Evolutionary conservation across 2,113 vertebrate species (phyloP).

Genomic region (Hemibagrus wyckioides): DNA sequence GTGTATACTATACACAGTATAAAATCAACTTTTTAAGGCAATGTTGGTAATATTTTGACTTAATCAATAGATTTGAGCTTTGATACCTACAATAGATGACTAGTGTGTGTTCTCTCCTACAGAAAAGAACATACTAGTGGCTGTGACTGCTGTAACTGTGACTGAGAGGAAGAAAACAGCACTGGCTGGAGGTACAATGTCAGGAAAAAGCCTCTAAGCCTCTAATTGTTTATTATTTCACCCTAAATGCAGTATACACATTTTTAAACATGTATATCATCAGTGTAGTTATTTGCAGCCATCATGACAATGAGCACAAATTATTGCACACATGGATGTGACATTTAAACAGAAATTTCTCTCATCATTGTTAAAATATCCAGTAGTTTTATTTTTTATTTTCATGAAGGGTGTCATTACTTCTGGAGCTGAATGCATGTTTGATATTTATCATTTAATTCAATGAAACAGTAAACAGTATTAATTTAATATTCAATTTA

Average conservation of each 20-base stretch:
- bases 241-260: not conserved
- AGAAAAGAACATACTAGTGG: slow-evolving; percentile 65
- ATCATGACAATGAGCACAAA: not conserved
- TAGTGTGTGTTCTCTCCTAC: slow-evolving; percentile 9
- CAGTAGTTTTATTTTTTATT: not conserved
- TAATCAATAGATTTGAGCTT: not conserved
- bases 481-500: not conserved
- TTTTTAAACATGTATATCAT: not conserved
- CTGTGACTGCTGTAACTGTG: slow-evolving; percentile 67
- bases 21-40: not conserved
- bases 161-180: slow-evolving; percentile 66
- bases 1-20: not conserved
- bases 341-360: not conserved
- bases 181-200: slow-evolving; percentile 69
- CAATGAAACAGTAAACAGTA: not conserved
- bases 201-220: not conserved
- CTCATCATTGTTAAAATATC: not conserved
- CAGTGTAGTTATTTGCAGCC: not conserved
- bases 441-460: not conserved
- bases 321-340: not conserved
- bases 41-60: not conserved
- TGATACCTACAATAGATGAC: not conserved
- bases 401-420: not conserved
- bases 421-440: not conserved
- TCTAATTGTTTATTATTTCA: not conserved